Percentiles rank a stretch among this genome's conserved stretches.
Conservation (phyloP, 2,113 vertebrate species). For the Ammospiza nelsoni region DNA sequence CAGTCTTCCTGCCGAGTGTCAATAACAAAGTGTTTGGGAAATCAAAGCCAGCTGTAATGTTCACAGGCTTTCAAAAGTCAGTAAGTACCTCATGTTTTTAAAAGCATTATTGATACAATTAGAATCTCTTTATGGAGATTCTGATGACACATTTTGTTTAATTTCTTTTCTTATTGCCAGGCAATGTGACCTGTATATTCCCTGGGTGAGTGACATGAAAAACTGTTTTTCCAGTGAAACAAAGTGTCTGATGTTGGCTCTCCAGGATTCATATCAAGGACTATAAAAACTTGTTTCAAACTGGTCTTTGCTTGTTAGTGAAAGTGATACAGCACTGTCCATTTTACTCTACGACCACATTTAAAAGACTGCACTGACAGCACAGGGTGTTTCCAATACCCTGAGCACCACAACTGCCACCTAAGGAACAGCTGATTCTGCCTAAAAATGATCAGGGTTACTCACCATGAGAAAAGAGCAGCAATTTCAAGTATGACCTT, state of each 20-base stretch:
- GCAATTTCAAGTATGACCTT: fast-evolving
- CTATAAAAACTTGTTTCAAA: not conserved
- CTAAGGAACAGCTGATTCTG: not conserved
- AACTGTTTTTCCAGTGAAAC: not conserved
- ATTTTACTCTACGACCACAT: not conserved
- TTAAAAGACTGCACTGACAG: not conserved
- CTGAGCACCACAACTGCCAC: not conserved
- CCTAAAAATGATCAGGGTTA: not conserved
- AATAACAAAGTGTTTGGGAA: not conserved
- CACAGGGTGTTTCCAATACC: not conserved
- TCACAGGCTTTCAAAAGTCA: not conserved
- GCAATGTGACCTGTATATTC: not conserved
- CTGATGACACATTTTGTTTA: not conserved
- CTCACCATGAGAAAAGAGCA: not conserved
- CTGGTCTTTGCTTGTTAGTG: not conserved
- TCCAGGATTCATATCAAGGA: fast-evolving
- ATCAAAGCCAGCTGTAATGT: not conserved
- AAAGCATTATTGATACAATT: not conserved
- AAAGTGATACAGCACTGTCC: not conserved
- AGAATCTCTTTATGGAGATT: not conserved
- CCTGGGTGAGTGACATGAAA: not conserved
- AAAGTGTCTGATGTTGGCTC: not conserved
- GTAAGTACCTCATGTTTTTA: not conserved
- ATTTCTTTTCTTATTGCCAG: not conserved
- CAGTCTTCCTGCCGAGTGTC: not conserved